A percentile compares a stretch with the other conserved stretches of the same genome.
These are phyloP conservation scores for Peromyscus nudipes DNA, from an alignment of 2,797 vertebrate species.

Conservation along the genomic window DNA sequence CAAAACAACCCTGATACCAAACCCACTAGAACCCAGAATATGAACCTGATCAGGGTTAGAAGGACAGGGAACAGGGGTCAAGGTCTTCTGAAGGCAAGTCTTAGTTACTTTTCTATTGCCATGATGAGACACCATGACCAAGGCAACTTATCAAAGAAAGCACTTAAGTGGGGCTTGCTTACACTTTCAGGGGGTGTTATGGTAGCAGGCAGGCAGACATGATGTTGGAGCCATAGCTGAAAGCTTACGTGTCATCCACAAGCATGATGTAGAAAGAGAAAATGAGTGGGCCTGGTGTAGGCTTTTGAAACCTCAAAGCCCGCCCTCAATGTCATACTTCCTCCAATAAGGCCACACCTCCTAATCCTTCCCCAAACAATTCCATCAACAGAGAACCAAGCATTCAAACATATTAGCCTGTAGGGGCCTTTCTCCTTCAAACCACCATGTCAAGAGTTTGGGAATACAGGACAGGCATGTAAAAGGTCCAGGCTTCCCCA, in stretches of 20 bases:
- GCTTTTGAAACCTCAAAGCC: background rate
- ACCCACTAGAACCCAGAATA: background rate
- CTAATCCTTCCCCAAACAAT: background rate
- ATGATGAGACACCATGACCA: background rate
- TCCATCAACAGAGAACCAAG: background rate
- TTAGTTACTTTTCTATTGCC: background rate
- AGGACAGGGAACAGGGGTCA: no score
- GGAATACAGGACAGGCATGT: no score
- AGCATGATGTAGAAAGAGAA: background rate
- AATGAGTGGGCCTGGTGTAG: background rate
- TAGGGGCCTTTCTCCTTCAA: background rate
- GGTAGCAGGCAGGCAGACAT: background rate
- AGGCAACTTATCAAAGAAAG: background rate
- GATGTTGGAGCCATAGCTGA: no score
- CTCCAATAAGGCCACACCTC: background rate
- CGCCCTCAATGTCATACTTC: background rate
- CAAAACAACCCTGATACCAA: background rate
- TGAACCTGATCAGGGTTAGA: fast-evolving
- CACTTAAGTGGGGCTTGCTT: background rate
- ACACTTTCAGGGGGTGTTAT: background rate
- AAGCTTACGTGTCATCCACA: background rate
- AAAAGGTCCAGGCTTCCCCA: background rate
- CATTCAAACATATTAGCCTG: background rate
- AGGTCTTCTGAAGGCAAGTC: background rate
- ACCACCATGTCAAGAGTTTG: background rate